These are phyloP conservation scores for Hipposideros armiger DNA, from an alignment of 2,113 vertebrate species.

Conservation along the genomic window DNA sequence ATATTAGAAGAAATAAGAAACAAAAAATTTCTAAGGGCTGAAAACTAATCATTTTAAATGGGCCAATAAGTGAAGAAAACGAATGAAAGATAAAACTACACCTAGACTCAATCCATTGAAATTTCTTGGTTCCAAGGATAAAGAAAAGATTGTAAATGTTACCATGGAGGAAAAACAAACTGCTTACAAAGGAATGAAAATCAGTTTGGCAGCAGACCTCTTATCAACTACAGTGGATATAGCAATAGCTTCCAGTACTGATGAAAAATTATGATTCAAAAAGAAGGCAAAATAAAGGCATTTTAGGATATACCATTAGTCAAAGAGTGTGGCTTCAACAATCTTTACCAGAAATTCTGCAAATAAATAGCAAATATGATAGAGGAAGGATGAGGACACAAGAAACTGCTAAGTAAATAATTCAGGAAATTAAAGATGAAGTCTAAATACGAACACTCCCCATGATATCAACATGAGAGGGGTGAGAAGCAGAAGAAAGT, in stretches of 20 bases:
- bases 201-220: background rate
- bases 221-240: background rate
- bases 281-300: slow-evolving; percentile 12
- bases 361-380: background rate
- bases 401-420: background rate
- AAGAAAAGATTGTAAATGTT: slow-evolving; percentile 4
- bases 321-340: background rate
- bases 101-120: background rate
- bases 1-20: background rate
- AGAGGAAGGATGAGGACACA: background rate
- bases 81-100: slow-evolving; percentile 20
- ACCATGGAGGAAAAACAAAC: background rate
- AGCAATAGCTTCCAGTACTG: background rate
- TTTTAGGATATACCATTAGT: background rate
- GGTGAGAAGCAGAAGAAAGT: background rate
- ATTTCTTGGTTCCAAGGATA: background rate
- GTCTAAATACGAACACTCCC: background rate
- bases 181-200: background rate
- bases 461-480: background rate
- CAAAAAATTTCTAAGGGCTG: background rate
- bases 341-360: slow-evolving; percentile 35
- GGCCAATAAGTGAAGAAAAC: slow-evolving; percentile 26
- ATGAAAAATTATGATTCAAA: slow-evolving; percentile 24
- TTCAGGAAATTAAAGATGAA: background rate
- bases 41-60: slow-evolving; percentile 25